These are phyloP conservation scores for Papilio aristodemus DNA, from an alignment of 1,140 invertebrate genomes.

Conservation along the genomic window DNA sequence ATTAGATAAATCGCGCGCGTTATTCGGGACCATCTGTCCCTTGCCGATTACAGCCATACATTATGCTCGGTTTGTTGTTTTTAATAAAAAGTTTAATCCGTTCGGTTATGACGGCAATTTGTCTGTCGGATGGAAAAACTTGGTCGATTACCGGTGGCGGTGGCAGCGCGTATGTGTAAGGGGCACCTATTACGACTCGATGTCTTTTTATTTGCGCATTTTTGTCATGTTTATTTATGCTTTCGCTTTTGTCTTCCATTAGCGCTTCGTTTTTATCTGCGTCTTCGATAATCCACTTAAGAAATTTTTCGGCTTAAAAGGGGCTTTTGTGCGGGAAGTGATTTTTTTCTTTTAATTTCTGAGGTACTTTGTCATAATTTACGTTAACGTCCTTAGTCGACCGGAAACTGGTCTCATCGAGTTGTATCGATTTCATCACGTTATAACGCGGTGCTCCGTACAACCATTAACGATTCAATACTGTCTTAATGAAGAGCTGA, in stretches of 20 bases:
- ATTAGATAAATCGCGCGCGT: slow-evolving; percentile 77
- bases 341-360: slow-evolving; percentile 49
- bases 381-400: slow-evolving; percentile 48
- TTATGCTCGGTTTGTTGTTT: slow-evolving; percentile 79
- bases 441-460: slow-evolving; percentile 60
- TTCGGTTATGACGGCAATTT: slow-evolving; percentile 79
- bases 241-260: slow-evolving; percentile 74
- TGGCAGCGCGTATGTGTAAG: slow-evolving; percentile 52
- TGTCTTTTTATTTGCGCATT: slow-evolving; percentile 61
- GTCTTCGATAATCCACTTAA: slow-evolving; percentile 57
- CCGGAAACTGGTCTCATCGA: slow-evolving; percentile 60
- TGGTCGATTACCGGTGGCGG: slow-evolving; percentile 71
- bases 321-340: slow-evolving; percentile 42
- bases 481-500: slow-evolving; percentile 72
- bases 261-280: slow-evolving; percentile 60
- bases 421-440: slow-evolving; percentile 68
- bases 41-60: slow-evolving; percentile 75
- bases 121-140: slow-evolving; percentile 77
- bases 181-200: slow-evolving; percentile 59
- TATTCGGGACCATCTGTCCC: slow-evolving; percentile 77
- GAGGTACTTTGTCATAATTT: slow-evolving; percentile 55
- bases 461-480: slow-evolving; percentile 76
- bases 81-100: slow-evolving; percentile 80
- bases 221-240: slow-evolving; percentile 74
- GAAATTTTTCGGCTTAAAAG: slow-evolving; percentile 50